These are phyloP conservation scores for Paelopatides confundens DNA, from an alignment of 53 echinoderm and acorn worm species.

Conservation along the genomic window DNA sequence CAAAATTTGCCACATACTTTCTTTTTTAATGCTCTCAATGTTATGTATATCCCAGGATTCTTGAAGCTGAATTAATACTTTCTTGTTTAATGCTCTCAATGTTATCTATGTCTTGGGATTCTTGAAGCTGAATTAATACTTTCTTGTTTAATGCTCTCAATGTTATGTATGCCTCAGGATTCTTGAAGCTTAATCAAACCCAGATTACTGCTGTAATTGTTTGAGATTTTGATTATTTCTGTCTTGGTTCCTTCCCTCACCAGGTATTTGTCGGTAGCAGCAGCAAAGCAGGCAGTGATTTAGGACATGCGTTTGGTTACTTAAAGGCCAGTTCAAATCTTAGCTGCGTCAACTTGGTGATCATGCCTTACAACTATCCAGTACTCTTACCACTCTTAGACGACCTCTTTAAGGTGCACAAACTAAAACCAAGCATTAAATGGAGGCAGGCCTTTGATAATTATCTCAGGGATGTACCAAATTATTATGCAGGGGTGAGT, in stretches of 20 bases:
- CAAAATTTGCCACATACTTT: too few relatives aligned
- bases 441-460: conserved; percentile 95
- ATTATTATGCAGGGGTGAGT: conserved; percentile 95
- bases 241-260: background rate
- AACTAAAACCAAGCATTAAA: conserved; percentile 83
- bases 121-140: too few relatives aligned
- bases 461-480: conserved; percentile 92
- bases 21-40: too few relatives aligned
- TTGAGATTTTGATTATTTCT: background rate
- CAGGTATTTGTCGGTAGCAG: conserved; percentile 95
- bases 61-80: too few relatives aligned
- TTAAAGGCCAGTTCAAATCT: conserved; percentile 94
- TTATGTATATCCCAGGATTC: too few relatives aligned
- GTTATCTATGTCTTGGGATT: too few relatives aligned
- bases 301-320: conserved; percentile 95
- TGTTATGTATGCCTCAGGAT: too few relatives aligned
- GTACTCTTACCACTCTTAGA: conserved; percentile 92
- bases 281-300: conserved; percentile 73
- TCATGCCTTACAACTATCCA: conserved; percentile 98
- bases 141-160: too few relatives aligned
- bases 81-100: too few relatives aligned
- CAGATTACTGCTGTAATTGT: too few relatives aligned
- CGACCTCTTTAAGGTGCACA: conserved; percentile 96
- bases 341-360: conserved; percentile 84
- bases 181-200: too few relatives aligned